phyloP scores from a whole-genome alignment of 2,113 vertebrate genomes.

The Glaucomys volans region DNA sequence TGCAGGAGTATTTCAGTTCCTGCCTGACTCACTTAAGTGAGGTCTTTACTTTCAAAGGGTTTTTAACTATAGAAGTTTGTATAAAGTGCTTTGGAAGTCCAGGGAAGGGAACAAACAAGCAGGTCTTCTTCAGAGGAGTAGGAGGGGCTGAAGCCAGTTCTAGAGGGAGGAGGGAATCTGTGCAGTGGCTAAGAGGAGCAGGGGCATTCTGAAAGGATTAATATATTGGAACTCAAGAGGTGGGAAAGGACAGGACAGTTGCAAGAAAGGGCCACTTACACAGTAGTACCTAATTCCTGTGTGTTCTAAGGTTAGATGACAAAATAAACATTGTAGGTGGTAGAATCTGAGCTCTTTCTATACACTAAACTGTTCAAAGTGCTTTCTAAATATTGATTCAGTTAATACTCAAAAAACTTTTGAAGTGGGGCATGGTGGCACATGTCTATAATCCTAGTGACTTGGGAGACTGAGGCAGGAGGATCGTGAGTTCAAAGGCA shows the following conservation, averaged over 20 bases:
- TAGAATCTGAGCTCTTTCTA: background rate
- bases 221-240: background rate
- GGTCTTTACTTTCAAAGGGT: background rate
- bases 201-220: background rate
- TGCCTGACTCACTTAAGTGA: background rate
- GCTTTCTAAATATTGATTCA: constrained; percentile 24
- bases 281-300: background rate
- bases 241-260: background rate
- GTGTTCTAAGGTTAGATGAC: background rate
- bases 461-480: too few relatives aligned
- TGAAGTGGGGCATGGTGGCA: too few relatives aligned
- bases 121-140: background rate
- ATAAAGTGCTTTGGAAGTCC: background rate
- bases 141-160: background rate
- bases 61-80: background rate
- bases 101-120: background rate
- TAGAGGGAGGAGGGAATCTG: background rate
- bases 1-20: background rate
- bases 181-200: background rate
- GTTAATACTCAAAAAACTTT: background rate
- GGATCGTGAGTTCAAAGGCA: too few relatives aligned
- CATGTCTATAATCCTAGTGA: too few relatives aligned
- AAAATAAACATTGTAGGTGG: background rate
- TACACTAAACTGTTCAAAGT: background rate
- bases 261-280: background rate